A percentile compares a stretch with the other conserved stretches of the same genome.
These are phyloP conservation scores for Sarcophaga subvicina DNA, from an alignment of 2,888 invertebrate species.

Conservation along the genomic window DNA sequence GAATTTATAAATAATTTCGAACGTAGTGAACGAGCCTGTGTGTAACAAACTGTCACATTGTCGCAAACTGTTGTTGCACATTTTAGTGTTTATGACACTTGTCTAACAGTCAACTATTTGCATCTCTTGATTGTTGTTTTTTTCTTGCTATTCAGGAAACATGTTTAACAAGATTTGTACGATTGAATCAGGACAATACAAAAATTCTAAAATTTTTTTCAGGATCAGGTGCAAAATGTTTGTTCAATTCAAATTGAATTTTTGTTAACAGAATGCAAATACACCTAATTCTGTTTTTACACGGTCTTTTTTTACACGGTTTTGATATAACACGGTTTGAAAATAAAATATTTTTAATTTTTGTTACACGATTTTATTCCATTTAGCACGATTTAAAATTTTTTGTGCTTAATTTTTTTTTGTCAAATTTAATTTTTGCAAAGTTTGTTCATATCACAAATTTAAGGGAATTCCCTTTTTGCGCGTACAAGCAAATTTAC, in stretches of 20 bases:
- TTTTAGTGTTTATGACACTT: slow-evolving; percentile 57
- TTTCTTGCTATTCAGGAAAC: slow-evolving; percentile 1
- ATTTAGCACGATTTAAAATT: no score
- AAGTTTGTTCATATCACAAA: no score
- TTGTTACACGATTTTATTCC: no score
- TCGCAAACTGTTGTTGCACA: not conserved
- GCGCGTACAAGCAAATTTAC: no score
- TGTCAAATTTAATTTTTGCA: no score
- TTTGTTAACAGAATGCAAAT: slow-evolving; percentile 18
- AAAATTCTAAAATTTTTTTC: slow-evolving; percentile 51
- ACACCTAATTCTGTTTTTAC: no score
- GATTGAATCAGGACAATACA: slow-evolving; percentile 12
- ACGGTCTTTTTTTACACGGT: no score
- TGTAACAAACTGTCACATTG: slow-evolving; percentile 14
- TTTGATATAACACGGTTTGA: no score
- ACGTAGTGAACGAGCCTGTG: not conserved
- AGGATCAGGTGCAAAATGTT: slow-evolving; percentile 72
- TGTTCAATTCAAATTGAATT: slow-evolving; percentile 72
- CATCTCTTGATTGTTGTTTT: not conserved
- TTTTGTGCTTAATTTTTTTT: no score
- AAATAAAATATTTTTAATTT: no score
- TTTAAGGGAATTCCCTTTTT: no score
- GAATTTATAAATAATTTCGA: slow-evolving; percentile 8
- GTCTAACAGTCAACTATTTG: slow-evolving; percentile 13
- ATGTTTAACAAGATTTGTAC: slow-evolving; percentile 35